A percentile compares a stretch with the other conserved stretches of the same genome.
Evolutionary conservation across 2,113 vertebrate species (phyloP).

Genomic region (Embiotoca jacksoni): DNA sequence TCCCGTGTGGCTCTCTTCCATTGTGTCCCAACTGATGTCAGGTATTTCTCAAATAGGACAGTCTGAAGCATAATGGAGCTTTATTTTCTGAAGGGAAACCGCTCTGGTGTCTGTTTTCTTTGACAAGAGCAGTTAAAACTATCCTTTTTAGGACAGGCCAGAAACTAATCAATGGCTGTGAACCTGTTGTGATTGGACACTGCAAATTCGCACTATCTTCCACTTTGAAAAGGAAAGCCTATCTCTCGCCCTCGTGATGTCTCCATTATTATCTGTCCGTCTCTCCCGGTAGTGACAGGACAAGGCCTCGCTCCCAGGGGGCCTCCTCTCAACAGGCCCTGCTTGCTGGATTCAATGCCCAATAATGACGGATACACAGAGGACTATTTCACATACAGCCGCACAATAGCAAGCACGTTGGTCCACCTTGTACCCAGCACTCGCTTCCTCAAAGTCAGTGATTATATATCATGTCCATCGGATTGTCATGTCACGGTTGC

Average conservation of each 20-base stretch:
- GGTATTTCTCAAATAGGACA: constrained; percentile 46
- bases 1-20: constrained; percentile 18
- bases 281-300: constrained; percentile 70
- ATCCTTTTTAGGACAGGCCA: constrained; percentile 61
- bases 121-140: constrained; percentile 39
- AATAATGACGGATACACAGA: constrained; percentile 76
- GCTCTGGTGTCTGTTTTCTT: constrained; percentile 45
- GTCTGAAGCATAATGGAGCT: constrained; percentile 17
- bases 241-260: constrained; percentile 78
- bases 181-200: constrained; percentile 61
- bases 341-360: constrained; percentile 72
- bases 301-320: constrained; percentile 72
- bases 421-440: constrained; percentile 47
- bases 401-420: constrained; percentile 61
- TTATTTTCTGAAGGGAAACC: constrained; percentile 10
- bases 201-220: constrained; percentile 60
- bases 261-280: constrained; percentile 76
- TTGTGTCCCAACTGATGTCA: constrained; percentile 25
- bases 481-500: constrained; percentile 22
- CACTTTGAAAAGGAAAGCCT: constrained; percentile 68
- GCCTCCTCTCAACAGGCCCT: constrained; percentile 52
- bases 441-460: constrained; percentile 30
- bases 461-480: constrained; percentile 56
- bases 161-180: constrained; percentile 70
- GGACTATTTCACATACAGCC: constrained; percentile 59